Evolutionary conservation across 2,797 vertebrate genomes (phyloP), one percentile per base, ranked within the genome.

Genomic region (Gallinago stenura): DNA sequence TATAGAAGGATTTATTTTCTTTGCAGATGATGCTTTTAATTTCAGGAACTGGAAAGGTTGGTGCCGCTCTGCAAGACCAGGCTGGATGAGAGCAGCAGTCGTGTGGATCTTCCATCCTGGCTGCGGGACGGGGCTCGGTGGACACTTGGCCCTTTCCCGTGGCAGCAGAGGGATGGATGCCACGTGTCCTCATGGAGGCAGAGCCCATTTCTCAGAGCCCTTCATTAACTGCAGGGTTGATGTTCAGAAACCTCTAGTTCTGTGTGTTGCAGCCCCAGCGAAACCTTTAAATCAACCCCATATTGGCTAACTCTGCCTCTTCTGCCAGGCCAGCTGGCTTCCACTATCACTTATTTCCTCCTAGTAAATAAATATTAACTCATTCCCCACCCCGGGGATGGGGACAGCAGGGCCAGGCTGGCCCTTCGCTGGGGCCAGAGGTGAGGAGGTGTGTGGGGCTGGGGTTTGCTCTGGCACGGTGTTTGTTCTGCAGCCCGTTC

Each of bases 91-190:
- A 68, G 19, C 35, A 39, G 56, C 61, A 24, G 37, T 22, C 30
- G 2, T 4, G 25, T 15, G 15, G 16, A 35, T 61, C n/a, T 5
- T 30, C 50, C 6, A 2, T 15, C 57, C 25, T 25, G 56, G 39
- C 43, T 56, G 57, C 4, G 5, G 66, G n/a, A 60, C 0, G 7
- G 46, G 28, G 73, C n/a, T 48, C 26, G 17, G 37, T 2, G 7
- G 57, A 13, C 5, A 1, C 46, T 37, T 10, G 48, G 48, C 57
- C 24, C 39, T 21, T 21, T 12, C 21, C 68, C 10, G 0, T 5
- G 17, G 48, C 26, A 43, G 46, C 37, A 25, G 57, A 9, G 2
- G 4, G 48, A 26, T 6, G 24, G 66, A 35, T 15, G 66, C 46
- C 3, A 25, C 12, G 37, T 45, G 46, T 39, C 33, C 2, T 3